Evolutionary conservation across 1,140 invertebrate genomes (phyloP).

Genomic region (Aphaenogaster rudis): DNA sequence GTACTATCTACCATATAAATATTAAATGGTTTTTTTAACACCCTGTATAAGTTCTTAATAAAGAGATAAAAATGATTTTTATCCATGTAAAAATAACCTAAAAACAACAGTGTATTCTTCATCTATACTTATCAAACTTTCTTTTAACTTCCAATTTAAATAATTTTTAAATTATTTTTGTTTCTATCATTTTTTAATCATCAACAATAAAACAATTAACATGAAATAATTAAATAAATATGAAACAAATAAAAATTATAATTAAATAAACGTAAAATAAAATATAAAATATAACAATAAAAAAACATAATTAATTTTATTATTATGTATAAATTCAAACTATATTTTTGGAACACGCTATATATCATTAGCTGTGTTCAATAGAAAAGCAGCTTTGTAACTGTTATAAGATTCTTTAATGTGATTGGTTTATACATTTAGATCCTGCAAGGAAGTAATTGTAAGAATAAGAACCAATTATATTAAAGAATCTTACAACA

Average conservation of each 20-base stretch:
- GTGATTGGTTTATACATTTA: no score
- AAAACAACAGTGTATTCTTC: neutral
- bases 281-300: neutral
- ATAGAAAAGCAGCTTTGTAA: no score
- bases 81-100: neutral
- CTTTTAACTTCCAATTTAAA: neutral
- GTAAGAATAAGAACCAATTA: no score
- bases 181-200: neutral
- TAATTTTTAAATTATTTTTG: neutral
- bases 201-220: neutral
- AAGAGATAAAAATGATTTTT: neutral
- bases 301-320: neutral
- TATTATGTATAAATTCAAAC: no score
- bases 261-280: no score
- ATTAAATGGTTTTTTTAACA: no score
- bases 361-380: neutral
- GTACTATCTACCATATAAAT: no score
- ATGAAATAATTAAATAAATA: no score
- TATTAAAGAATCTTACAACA: no score
- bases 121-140: neutral
- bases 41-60: neutral
- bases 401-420: no score
- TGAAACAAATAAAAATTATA: no score
- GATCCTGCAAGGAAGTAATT: no score
- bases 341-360: neutral